Evolutionary conservation across 1,140 invertebrate species (phyloP), one percentile per base, ranked within the genome.

Genomic region (Mamestra configurata): DNA sequence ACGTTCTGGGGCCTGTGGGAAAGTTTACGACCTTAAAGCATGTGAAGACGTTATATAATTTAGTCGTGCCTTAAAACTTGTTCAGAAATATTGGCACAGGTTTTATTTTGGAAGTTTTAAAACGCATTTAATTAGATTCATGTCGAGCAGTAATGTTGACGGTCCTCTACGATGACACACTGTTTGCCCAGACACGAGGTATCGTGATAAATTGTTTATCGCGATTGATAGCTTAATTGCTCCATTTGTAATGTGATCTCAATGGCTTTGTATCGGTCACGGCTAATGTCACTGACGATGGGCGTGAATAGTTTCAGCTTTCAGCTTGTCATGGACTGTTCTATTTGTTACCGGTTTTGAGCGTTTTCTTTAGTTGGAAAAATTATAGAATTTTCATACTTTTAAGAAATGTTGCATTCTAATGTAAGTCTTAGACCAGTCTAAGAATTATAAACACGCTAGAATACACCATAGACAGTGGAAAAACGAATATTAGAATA

Each of bases 201-300:
- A 49, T 70, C 13, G 6, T 49, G 66, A 53, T 71, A 71, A 53
- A 51, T 66, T 71, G 46, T 31, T 51, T 71, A 53, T 71, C 24
- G 24, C 24, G 11, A 46, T 22, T 43, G 66, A 70, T 70, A 46
- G 66, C 66, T 70, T 70, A 70, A 71, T 53, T 53, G 68, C 49
- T 11, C 68, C 43, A 71, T 71, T 71, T 71, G 68, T 71, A 71
- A 71, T 53, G n/a, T 13, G 27, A 71, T 71, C 68, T 71, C 68
- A 6, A 53, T 53, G n/a, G 68, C 68, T 53, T 35, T 71, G 46
- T 46, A n/a, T 70, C 24, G 37, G 68, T 20, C 46, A 35, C 24
- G 46, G n/a, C n/a, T 51, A 66, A 66, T 66, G 61, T 22, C 37
- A 66, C 0, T 20, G 59, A 4, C 10, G 37, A 71, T 71, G n/a